Conservation (phyloP, 2,888 invertebrate species). For the Thalpophila matura region DNA sequence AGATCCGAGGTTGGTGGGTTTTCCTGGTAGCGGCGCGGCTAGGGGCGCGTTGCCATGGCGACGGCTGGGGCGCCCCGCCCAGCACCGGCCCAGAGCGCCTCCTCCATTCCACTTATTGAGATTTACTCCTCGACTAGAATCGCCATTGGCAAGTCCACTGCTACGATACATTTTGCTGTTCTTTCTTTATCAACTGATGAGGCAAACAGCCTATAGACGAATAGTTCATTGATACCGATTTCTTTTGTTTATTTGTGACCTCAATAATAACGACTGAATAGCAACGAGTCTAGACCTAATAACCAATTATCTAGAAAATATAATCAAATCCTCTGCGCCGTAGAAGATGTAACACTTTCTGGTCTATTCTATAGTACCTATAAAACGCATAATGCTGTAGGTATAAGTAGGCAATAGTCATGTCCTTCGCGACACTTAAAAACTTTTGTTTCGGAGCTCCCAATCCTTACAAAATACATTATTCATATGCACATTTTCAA, state of each 20-base stretch:
- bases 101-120: slow-evolving; percentile 77
- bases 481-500: slow-evolving; percentile 54
- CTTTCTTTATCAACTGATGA: slow-evolving; percentile 38
- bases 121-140: slow-evolving; percentile 76
- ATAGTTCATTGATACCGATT: slow-evolving; percentile 6
- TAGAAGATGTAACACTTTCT: not conserved
- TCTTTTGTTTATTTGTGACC: slow-evolving; percentile 30
- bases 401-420: too few relatives aligned
- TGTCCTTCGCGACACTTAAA: slow-evolving; percentile 31
- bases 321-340: not conserved
- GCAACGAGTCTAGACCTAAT: slow-evolving; percentile 14
- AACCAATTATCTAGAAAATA: not conserved
- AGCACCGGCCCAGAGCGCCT: slow-evolving; percentile 71
- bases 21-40: slow-evolving; percentile 70
- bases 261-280: slow-evolving; percentile 10
- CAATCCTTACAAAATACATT: slow-evolving; percentile 57
- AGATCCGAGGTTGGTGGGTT: slow-evolving; percentile 62
- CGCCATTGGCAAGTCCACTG: slow-evolving; percentile 75
- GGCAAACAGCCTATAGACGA: slow-evolving; percentile 9
- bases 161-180: slow-evolving; percentile 37
- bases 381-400: too few relatives aligned
- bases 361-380: slow-evolving; percentile 31
- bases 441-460: slow-evolving; percentile 48
- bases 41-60: slow-evolving; percentile 82
- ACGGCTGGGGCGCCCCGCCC: slow-evolving; percentile 86